These are phyloP conservation scores for Spea multiplicata DNA, from an alignment of 2,113 vertebrate genomes.

Conservation along the genomic window DNA sequence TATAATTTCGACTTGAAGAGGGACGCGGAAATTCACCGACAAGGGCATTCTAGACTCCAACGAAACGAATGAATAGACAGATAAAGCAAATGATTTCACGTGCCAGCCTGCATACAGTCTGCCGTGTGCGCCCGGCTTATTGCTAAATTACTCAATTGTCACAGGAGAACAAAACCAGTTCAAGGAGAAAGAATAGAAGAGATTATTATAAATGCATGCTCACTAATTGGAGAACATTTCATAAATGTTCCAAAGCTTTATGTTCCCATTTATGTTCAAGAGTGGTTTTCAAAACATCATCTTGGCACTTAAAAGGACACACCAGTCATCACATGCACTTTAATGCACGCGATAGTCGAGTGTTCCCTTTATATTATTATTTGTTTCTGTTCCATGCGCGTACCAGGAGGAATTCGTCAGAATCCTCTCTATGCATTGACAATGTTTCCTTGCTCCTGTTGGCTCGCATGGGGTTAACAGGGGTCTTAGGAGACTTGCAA, in stretches of 20 bases:
- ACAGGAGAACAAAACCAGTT: slow-evolving; percentile 6
- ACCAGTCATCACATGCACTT: too few relatives aligned
- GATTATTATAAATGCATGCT: background rate
- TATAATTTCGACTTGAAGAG: slow-evolving; percentile 30
- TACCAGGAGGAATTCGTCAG: too few relatives aligned
- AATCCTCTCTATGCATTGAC: too few relatives aligned
- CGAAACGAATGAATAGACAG: slow-evolving; percentile 29
- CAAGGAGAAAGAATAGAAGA: slow-evolving; percentile 10
- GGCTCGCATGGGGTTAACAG: too few relatives aligned
- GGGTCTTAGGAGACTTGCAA: too few relatives aligned
- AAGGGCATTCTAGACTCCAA: slow-evolving; percentile 10
- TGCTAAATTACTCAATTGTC: slow-evolving; percentile 24
- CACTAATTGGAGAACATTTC: background rate
- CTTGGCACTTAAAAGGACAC: too few relatives aligned
- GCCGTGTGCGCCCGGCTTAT: slow-evolving; percentile 7
- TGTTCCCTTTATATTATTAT: too few relatives aligned
- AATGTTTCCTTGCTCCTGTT: too few relatives aligned
- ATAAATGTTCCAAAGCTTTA: background rate
- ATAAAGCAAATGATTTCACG: slow-evolving; percentile 15
- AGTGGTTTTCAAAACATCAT: too few relatives aligned
- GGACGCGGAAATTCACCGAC: slow-evolving; percentile 25
- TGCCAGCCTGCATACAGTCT: slow-evolving; percentile 1
- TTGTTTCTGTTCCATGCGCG: too few relatives aligned
- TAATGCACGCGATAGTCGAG: too few relatives aligned
- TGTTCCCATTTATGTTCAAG: background rate